A percentile compares a stretch with the other conserved stretches of the same genome.
Conservation (phyloP, 2,113 vertebrate genomes). For the Callaeas wilsoni region DNA sequence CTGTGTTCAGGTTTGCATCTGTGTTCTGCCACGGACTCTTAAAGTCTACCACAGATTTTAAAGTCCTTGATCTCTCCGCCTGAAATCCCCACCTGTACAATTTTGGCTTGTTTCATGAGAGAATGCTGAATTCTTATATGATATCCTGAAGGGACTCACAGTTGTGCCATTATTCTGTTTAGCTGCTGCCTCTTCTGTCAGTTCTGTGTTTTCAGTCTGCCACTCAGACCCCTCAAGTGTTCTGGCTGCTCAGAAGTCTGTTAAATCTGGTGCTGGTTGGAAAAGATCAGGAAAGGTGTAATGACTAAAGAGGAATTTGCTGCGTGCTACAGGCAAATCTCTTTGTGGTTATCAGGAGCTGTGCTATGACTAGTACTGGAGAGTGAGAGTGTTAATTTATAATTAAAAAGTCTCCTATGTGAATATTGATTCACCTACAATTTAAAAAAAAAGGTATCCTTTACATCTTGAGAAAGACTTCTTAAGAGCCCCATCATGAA, state of each 20-base stretch:
- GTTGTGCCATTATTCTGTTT: neutral
- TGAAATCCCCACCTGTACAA: neutral
- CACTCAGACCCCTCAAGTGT: neutral
- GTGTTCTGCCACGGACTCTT: neutral
- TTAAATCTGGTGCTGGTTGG: neutral
- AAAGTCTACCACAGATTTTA: neutral
- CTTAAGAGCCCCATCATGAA: neutral
- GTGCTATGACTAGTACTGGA: neutral
- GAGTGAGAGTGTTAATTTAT: neutral
- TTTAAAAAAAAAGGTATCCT: neutral
- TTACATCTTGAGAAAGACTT: neutral
- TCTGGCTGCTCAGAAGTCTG: neutral
- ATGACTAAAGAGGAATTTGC: neutral
- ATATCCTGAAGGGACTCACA: neutral
- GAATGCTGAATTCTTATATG: neutral
- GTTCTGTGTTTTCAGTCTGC: neutral
- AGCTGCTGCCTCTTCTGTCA: neutral
- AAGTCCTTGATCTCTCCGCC: neutral
- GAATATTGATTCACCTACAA: neutral
- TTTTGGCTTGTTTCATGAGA: neutral
- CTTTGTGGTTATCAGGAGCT: neutral
- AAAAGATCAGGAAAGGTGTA: neutral
- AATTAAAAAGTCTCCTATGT: neutral
- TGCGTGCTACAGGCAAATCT: neutral
- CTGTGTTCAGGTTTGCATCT: neutral